Conservation (phyloP, 2,888 invertebrate species). For the Zonitis immaculata region DNA sequence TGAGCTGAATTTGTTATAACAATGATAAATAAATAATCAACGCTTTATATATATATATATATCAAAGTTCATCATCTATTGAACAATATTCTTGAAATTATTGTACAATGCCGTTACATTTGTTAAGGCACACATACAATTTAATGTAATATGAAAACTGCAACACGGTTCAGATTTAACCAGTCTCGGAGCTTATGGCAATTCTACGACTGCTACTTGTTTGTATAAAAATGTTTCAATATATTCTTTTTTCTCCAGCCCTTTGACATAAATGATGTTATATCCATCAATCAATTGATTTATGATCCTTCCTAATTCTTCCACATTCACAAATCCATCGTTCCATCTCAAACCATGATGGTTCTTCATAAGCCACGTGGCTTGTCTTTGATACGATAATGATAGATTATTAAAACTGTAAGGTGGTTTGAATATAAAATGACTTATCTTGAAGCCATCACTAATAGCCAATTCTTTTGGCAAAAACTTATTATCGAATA, state of each 20-base stretch:
- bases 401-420: background rate
- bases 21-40: too few relatives aligned
- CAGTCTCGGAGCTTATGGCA: background rate
- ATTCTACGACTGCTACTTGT: background rate
- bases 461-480: background rate
- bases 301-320: background rate
- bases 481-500: background rate
- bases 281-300: background rate
- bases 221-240: background rate
- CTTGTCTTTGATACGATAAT: background rate
- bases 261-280: background rate
- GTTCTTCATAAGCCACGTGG: background rate
- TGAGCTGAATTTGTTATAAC: too few relatives aligned
- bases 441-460: background rate
- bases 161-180: background rate
- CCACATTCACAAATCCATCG: background rate
- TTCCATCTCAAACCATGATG: background rate
- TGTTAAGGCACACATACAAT: background rate
- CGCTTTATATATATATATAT: too few relatives aligned
- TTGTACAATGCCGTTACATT: background rate
- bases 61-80: too few relatives aligned
- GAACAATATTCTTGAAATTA: slow-evolving; percentile 23
- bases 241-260: background rate
- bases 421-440: background rate
- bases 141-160: background rate